phyloP scores from a whole-genome alignment of 2,797 vertebrate genomes.

The Lophius americanus region DNA sequence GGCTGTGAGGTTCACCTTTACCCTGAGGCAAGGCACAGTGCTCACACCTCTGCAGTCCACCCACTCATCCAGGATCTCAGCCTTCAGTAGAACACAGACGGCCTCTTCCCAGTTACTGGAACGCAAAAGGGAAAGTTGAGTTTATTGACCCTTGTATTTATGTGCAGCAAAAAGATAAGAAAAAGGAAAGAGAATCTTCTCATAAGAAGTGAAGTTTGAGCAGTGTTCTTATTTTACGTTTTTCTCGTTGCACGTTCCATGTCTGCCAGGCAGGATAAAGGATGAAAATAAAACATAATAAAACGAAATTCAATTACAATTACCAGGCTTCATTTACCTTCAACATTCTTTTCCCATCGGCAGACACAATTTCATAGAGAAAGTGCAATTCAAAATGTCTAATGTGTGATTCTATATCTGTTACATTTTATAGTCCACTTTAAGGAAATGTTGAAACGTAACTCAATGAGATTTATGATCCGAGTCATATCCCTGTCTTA shows the following conservation, averaged over 20 bases:
- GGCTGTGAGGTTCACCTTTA: conserved; percentile 75
- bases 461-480: no score
- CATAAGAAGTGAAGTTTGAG: background rate
- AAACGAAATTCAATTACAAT: background rate
- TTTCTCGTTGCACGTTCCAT: background rate
- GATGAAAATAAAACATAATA: background rate
- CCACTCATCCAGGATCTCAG: conserved; percentile 74
- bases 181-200: no score
- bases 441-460: no score
- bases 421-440: no score
- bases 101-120: conserved; percentile 78
- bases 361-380: no score
- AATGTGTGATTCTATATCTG: no score
- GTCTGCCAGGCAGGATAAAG: background rate
- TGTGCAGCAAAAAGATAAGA: no score
- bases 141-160: no score
- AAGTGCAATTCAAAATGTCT: no score
- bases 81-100: conserved; percentile 77
- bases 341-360: no score
- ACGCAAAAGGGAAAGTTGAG: conserved; percentile 17
- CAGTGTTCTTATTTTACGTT: background rate
- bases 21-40: conserved; percentile 81
- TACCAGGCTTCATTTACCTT: no score
- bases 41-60: conserved; percentile 78
- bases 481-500: no score